Base-by-base conservation (phyloP, 2,888 invertebrate genomes). In the Caenorhabditis becei region DNA sequence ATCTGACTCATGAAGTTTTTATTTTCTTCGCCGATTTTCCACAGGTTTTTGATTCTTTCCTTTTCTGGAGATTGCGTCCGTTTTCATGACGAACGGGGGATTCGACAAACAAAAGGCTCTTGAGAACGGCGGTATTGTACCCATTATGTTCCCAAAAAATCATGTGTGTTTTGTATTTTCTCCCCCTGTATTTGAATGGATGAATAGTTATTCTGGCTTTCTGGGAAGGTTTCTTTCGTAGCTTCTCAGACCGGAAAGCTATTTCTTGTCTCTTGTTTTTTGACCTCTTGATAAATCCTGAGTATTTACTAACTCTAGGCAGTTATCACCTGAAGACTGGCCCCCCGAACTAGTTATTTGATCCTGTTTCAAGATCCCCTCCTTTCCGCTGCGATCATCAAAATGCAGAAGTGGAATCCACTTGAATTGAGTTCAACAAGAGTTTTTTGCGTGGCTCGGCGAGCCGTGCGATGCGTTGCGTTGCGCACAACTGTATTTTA, bases 371-470 rank as follows among this genome's bases (percentile, higher is more conserved):
- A 16, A 41, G 58, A 58, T 62, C 16, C 47, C 49, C n/a, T n/a
- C 35, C 11, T 23, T 44, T 20, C 53, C 32, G 24, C 23, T 18
- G 18, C 58, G 70, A 70, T 70, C 71, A 71, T 78, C 59, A 66
- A 61, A 75, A n/a, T 61, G 66, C 16, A 75, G 66, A 62, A 78
- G 78, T 78, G 78, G 78, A 58, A 66, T 78, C 78, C 78, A 78
- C 78, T 78, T 72, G 71, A 69, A 78, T 71, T 35, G 78, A 71
- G 78, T 78, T 78, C 71, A 78, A 78, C 78, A 78, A 66, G 70
- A 59, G 61, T 65, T 78, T 65, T 65, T 78, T 66, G 62, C 54
- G 63, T 61, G 66, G 58, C 66, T 75, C 75, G 66, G 41, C 51
- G 74, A 62, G 54, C 41, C 20, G 61, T 53, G 62, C 62, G 71